Conservation (phyloP, 2,797 vertebrate species). For the Sebastes glaucus region DNA sequence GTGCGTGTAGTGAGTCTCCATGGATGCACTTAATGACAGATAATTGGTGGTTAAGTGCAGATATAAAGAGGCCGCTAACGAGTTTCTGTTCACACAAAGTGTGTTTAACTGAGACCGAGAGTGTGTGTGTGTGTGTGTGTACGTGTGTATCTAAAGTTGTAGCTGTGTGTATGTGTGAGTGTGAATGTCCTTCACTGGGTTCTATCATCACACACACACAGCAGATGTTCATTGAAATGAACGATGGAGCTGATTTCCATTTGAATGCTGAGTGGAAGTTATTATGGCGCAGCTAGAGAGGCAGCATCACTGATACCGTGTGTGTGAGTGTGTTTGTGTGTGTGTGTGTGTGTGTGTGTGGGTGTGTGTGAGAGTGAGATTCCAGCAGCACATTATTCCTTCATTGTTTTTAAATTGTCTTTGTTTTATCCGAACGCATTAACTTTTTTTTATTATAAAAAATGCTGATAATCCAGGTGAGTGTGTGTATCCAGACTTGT, state of each 20-base stretch:
- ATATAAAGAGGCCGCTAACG: conserved; percentile 48
- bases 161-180: background rate
- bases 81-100: conserved; percentile 27
- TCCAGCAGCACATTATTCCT: background rate
- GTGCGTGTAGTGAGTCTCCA: conserved; percentile 4
- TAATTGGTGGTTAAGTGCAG: conserved; percentile 58
- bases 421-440: background rate
- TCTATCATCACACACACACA: conserved; percentile 20
- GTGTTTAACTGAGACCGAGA: conserved; percentile 16
- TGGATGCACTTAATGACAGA: conserved; percentile 49
- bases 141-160: background rate
- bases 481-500: conserved; percentile 3
- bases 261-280: conserved; percentile 70
- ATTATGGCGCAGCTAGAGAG: conserved; percentile 45
- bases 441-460: background rate
- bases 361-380: background rate
- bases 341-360: conserved; percentile 1
- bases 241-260: conserved; percentile 70
- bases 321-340: background rate
- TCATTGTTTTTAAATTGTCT: background rate
- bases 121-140: background rate
- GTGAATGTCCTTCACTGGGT: conserved; percentile 40
- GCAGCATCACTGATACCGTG: conserved; percentile 18
- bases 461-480: background rate
- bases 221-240: conserved; percentile 73